Evolutionary conservation across 2,113 vertebrate species (phyloP).

Genomic region (Stigmatopora nigra): DNA sequence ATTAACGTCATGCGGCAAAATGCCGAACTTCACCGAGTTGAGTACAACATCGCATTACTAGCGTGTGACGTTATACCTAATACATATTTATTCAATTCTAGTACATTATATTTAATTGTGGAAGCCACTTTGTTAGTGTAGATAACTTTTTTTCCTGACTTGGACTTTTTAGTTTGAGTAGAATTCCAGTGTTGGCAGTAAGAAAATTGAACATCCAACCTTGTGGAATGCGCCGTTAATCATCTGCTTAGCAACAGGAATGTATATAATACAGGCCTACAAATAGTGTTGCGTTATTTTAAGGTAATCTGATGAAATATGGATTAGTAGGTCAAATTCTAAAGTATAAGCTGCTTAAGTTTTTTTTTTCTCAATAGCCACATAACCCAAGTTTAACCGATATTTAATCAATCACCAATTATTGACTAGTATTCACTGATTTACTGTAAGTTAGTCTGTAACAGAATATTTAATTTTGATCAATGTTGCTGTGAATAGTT

Average conservation of each 20-base stretch:
- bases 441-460: not conserved
- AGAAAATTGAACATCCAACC: too few species aligned
- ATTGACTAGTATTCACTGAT: not conserved
- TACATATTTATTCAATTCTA: too few species aligned
- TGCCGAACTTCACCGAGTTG: too few species aligned
- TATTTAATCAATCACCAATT: not conserved
- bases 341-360: not conserved
- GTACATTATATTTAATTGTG: too few species aligned
- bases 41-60: too few species aligned
- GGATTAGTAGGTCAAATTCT: not conserved
- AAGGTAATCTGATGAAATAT: not conserved
- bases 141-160: too few species aligned
- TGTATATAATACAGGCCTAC: not conserved
- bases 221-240: not conserved
- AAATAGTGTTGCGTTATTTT: not conserved
- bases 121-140: too few species aligned
- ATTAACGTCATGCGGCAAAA: too few species aligned
- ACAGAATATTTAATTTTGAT: not conserved
- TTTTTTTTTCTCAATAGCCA: not conserved
- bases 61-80: too few species aligned
- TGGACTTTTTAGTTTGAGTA: too few species aligned
- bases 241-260: not conserved
- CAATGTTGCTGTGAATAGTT: not conserved
- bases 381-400: constrained; percentile 7
- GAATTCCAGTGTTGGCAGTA: too few species aligned